A percentile compares a stretch with the other conserved stretches of the same genome.
phyloP scores from a whole-genome alignment of 2,888 invertebrate genomes.

The Doris montereyensis region DNA sequence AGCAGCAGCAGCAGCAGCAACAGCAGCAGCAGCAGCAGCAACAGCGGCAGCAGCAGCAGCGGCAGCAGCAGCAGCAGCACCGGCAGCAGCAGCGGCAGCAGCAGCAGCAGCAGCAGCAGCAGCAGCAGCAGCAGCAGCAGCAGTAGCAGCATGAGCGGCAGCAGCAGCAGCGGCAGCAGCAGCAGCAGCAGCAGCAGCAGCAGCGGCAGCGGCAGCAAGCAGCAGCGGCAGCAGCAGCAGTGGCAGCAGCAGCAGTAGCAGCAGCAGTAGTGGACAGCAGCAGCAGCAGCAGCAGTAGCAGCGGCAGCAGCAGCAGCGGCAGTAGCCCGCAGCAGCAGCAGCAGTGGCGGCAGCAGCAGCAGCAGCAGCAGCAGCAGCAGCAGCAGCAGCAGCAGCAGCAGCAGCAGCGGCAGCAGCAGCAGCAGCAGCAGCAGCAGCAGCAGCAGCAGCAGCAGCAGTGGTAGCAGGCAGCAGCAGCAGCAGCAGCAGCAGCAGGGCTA shows the following conservation, averaged over 20 bases:
- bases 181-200: neutral
- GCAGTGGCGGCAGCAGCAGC: neutral
- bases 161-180: neutral
- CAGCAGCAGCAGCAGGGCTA: neutral
- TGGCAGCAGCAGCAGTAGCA: neutral
- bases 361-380: neutral
- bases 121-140: neutral
- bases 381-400: neutral
- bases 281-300: neutral
- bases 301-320: neutral
- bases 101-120: neutral
- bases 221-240: too few species aligned
- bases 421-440: neutral
- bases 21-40: neutral
- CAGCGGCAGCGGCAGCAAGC: neutral
- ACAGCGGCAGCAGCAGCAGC: neutral
- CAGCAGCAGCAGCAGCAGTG: neutral
- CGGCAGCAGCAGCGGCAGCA: neutral
- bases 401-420: neutral
- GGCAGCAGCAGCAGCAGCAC: neutral
- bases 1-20: neutral
- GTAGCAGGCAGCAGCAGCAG: neutral
- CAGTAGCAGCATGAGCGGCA: too few species aligned
- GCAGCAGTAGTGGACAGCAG: too few species aligned
- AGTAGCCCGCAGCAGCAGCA: too few species aligned